Conservation (phyloP, 2,113 vertebrate species). For the Tylochromis polylepis region DNA sequence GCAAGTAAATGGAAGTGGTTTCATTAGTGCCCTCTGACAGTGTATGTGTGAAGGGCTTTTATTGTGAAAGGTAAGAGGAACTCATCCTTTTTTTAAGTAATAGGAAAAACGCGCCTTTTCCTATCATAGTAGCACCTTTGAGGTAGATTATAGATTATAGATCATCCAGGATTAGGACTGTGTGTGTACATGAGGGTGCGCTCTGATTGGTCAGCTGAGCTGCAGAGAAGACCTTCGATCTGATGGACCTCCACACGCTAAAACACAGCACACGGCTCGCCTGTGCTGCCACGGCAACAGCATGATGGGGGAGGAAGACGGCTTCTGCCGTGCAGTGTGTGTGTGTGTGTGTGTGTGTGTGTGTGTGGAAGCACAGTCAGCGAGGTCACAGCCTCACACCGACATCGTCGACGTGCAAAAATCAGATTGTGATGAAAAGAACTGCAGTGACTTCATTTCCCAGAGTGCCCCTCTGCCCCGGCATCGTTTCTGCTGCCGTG, state of each 20-base stretch:
- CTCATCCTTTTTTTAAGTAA: background rate
- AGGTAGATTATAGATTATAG: background rate
- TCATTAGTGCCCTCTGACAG: background rate
- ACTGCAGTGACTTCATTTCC: background rate
- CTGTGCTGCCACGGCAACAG: slow-evolving; percentile 44
- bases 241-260: background rate
- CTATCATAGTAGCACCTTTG: background rate
- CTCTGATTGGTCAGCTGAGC: background rate
- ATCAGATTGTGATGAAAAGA: background rate
- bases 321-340: background rate
- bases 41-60: background rate
- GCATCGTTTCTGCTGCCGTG: background rate
- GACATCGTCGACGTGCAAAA: background rate
- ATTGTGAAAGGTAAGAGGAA: background rate
- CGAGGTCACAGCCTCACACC: background rate
- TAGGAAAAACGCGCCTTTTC: accelerated
- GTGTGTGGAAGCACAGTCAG: background rate
- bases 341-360: background rate
- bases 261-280: background rate
- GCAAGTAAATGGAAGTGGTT: background rate
- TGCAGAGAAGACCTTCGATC: background rate
- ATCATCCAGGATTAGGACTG: background rate
- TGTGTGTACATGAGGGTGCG: accelerated
- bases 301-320: background rate
- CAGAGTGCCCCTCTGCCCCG: background rate